Evolutionary conservation across 2,797 vertebrate species (phyloP).

Genomic region (Periophthalmus magnuspinnatus): DNA sequence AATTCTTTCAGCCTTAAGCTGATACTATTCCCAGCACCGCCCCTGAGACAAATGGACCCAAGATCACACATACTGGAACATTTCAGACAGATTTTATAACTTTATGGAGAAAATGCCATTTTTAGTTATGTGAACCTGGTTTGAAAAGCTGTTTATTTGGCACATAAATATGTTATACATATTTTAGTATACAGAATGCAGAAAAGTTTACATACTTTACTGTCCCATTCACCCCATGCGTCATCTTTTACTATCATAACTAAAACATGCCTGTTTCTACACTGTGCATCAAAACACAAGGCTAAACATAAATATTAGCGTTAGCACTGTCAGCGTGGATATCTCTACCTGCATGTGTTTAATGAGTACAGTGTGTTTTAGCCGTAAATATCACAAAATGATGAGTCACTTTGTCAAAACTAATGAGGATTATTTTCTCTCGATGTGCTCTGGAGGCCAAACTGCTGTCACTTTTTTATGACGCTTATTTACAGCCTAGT

Average conservation of each 20-base stretch:
- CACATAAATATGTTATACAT: slow-evolving; percentile 46
- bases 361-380: slow-evolving; percentile 50
- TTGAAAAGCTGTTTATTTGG: slow-evolving; percentile 33
- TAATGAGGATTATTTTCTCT: slow-evolving; percentile 69
- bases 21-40: slow-evolving; percentile 69
- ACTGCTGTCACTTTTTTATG: slow-evolving; percentile 60
- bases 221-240: slow-evolving; percentile 27
- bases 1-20: slow-evolving; percentile 74
- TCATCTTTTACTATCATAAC: slow-evolving; percentile 49
- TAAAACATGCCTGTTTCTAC: slow-evolving; percentile 34
- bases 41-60: slow-evolving; percentile 46
- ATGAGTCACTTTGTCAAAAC: slow-evolving; percentile 61
- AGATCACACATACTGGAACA: slow-evolving; percentile 46
- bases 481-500: slow-evolving; percentile 62
- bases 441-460: slow-evolving; percentile 50
- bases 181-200: slow-evolving; percentile 44
- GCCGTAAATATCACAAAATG: slow-evolving; percentile 62
- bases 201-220: slow-evolving; percentile 56
- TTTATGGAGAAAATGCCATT: slow-evolving; percentile 33
- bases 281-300: slow-evolving; percentile 48
- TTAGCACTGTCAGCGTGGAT: slow-evolving; percentile 49
- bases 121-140: slow-evolving; percentile 33
- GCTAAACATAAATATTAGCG: slow-evolving; percentile 33
- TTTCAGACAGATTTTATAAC: slow-evolving; percentile 36
- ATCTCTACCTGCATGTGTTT: slow-evolving; percentile 64